Percentiles rank a stretch among this genome's conserved stretches.
phyloP scores from a whole-genome alignment of 2,113 vertebrate genomes.

The Chloroceryle aenea region DNA sequence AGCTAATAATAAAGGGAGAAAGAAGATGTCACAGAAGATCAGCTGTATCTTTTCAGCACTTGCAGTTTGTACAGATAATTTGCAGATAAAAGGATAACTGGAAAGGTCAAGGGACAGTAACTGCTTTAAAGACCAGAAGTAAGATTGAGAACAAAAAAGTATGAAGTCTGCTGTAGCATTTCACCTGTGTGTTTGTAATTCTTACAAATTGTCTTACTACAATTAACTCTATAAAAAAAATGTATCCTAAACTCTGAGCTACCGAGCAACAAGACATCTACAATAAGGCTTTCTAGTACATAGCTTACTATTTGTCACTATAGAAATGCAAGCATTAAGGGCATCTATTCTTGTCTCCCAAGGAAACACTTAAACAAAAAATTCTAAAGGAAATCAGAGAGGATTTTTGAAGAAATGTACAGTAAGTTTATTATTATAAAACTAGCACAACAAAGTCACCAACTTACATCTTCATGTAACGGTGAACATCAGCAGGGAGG shows the following conservation, averaged over 20 bases:
- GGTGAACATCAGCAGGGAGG: slow-evolving; percentile 92
- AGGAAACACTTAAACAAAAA: not conserved
- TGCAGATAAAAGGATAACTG: not conserved
- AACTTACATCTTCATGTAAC: slow-evolving; percentile 91
- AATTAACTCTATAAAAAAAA: not conserved
- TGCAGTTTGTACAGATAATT: not conserved
- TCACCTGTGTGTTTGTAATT: not conserved
- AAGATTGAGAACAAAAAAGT: not conserved
- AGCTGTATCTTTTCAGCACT: not conserved
- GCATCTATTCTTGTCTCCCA: not conserved
- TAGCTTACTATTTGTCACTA: not conserved
- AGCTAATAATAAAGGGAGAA: not conserved
- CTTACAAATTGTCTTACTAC: not conserved
- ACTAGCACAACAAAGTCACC: not conserved
- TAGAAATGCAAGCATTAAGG: not conserved
- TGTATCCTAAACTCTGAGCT: not conserved
- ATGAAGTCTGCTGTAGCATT: not conserved
- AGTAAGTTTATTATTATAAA: not conserved
- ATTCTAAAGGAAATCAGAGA: not conserved
- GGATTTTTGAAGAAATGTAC: not conserved
- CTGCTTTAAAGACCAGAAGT: not conserved
- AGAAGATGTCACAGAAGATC: not conserved
- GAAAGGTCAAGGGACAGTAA: not conserved
- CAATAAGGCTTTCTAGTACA: not conserved
- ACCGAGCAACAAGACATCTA: not conserved